Conservation (phyloP, 2,888 invertebrate genomes). For the Alsophila aescularia region DNA sequence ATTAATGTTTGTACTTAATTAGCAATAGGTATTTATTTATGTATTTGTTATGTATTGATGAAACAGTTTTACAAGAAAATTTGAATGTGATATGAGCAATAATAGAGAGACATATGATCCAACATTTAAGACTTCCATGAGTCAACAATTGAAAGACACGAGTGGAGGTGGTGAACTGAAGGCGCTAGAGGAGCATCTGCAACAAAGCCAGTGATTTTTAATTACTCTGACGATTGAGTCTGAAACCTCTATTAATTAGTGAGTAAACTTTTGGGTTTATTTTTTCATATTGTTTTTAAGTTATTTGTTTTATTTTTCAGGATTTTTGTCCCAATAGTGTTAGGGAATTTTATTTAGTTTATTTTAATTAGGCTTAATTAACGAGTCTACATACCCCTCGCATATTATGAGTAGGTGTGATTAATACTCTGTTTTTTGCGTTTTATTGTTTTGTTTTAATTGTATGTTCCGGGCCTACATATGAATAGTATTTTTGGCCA, state of each 20-base stretch:
- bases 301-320: conserved; percentile 77
- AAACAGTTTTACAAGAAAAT: conserved; percentile 71
- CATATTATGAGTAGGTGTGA: conserved; percentile 69
- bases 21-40: conserved; percentile 78
- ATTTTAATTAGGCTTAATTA: conserved; percentile 75
- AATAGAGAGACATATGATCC: conserved; percentile 74
- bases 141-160: conserved; percentile 62
- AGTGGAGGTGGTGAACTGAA: conserved; percentile 45
- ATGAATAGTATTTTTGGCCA: conserved; percentile 82
- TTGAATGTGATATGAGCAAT: conserved; percentile 82
- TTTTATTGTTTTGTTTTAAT: conserved; percentile 80
- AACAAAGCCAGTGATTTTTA: conserved; percentile 66
- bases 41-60: conserved; percentile 73
- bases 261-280: conserved; percentile 82
- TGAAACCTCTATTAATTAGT: conserved; percentile 83
- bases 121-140: conserved; percentile 65
- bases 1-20: conserved; percentile 80
- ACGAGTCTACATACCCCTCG: conserved; percentile 75
- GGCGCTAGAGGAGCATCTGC: conserved; percentile 42
- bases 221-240: conserved; percentile 70
- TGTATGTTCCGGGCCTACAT: conserved; percentile 81
- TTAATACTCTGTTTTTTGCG: conserved; percentile 82
- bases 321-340: conserved; percentile 85
- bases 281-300: conserved; percentile 84
- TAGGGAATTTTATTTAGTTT: conserved; percentile 84